Base-by-base conservation (phyloP, 2,888 invertebrate species). In the Yponomeuta sedellus region DNA sequence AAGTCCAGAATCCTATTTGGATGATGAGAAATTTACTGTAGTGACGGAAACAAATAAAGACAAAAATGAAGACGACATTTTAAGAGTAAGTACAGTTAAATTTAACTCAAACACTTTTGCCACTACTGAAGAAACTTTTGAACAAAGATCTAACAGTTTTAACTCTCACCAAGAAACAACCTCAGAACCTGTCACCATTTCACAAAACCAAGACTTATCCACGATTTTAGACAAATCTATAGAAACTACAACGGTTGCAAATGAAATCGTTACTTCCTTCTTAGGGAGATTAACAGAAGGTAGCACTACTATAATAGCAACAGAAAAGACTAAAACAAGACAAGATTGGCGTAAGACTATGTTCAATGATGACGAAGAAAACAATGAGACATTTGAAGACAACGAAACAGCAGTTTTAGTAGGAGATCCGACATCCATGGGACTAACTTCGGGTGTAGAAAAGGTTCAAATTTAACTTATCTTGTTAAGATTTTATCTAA, bases 321-420 rank as follows among this genome's bases (percentile, higher is more conserved):
- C 25, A 11, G 59, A 59, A 2, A 59, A 73, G 78, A 65, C 79
- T 83, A 8, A 77, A 82, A 25, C 73, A 80, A 67, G 79, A 83
- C 68, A 68, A 82, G 0, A 73, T 70, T 58, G 25, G 19, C 64
- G 74, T 72, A 64, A 75, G 73, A 20, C n/a, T 3, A 16, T 20
- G 16, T n/a, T n/a, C 8, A 52, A 20, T 12, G 22, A 40, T 12
- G 65, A 65, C 39, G 65, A 65, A 52, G 19, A 19, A 65, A 57
- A 11, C 5, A 65, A 65, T 20, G 65, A 65, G 10, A 58, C 59
- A 16, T 20, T 58, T n/a, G 65, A 58, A 20, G n/a, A 25, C 16
- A 64, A 58, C 10, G 56, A 25, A 22, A 56, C 25, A 25, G 56
- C 58, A 25, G 22, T 34, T 34, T 52, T 52, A 16, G 8, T 16